A percentile compares a stretch with the other conserved stretches of the same genome.
Evolutionary conservation across 2,113 vertebrate species (phyloP).

Genomic region (Rhabdomys dilectus): DNA sequence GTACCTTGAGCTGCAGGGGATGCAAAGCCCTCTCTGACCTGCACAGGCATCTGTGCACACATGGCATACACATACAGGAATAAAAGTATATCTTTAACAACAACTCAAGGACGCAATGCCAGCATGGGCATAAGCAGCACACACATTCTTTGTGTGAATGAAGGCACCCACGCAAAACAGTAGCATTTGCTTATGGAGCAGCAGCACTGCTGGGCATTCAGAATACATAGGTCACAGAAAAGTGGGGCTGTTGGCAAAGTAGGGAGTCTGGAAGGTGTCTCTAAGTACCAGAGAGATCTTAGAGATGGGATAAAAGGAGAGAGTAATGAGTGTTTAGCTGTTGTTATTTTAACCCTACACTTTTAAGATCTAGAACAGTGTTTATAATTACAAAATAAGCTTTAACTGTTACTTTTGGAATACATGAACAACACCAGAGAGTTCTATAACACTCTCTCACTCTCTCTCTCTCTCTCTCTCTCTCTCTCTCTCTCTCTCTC

Average conservation of each 20-base stretch:
- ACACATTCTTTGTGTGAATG: neutral
- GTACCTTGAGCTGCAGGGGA: neutral
- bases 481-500: too few species aligned
- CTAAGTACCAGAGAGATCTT: neutral
- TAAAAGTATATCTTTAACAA: neutral
- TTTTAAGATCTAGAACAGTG: neutral
- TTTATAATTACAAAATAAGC: neutral
- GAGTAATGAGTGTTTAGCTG: neutral
- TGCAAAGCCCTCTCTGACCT: neutral
- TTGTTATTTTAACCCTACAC: neutral
- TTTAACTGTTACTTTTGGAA: conserved; percentile 8
- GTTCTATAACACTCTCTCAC: neutral
- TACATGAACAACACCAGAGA: neutral
- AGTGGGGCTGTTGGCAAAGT: accelerated
- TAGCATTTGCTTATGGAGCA: accelerated
- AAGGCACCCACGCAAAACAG: neutral
- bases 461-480: too few species aligned
- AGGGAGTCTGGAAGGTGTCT: neutral
- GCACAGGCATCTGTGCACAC: neutral
- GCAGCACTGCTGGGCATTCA: neutral
- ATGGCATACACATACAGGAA: neutral
- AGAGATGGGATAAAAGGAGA: neutral
- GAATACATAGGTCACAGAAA: neutral
- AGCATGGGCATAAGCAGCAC: neutral
- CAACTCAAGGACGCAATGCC: neutral